Evolutionary conservation across 1,140 invertebrate genomes (phyloP).

Genomic region (Brachionus koreanus): DNA sequence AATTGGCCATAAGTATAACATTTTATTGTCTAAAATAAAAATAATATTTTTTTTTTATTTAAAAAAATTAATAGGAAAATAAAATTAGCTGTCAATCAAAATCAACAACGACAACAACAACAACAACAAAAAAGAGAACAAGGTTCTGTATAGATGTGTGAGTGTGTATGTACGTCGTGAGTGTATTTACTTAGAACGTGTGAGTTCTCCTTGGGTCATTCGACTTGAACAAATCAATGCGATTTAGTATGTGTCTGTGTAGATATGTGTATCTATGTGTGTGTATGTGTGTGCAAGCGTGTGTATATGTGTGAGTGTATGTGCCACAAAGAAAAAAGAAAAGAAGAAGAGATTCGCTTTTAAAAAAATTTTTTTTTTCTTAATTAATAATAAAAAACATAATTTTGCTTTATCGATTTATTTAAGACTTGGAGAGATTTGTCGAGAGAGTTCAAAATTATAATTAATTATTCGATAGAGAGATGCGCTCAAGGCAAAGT

Average conservation of each 20-base stretch:
- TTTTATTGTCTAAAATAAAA: background rate
- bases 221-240: background rate
- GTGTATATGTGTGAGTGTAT: background rate
- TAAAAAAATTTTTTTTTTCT: background rate
- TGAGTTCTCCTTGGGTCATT: background rate
- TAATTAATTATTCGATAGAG: background rate
- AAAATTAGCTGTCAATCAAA: conserved; percentile 32
- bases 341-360: background rate
- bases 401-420: conserved; percentile 25
- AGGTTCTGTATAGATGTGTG: background rate
- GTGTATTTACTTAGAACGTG: background rate
- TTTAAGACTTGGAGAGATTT: conserved; percentile 30
- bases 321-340: too few relatives aligned
- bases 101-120: background rate
- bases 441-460: conserved; percentile 11
- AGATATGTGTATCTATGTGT: background rate
- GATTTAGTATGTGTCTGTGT: background rate
- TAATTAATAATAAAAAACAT: conserved; percentile 35
- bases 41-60: background rate
- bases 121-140: background rate
- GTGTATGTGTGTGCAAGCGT: background rate
- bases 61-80: background rate
- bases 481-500: background rate
- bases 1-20: background rate
- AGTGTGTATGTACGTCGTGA: background rate